Evolutionary conservation across 2,888 invertebrate genomes (phyloP).

Genomic region (Hartigia nigra): DNA sequence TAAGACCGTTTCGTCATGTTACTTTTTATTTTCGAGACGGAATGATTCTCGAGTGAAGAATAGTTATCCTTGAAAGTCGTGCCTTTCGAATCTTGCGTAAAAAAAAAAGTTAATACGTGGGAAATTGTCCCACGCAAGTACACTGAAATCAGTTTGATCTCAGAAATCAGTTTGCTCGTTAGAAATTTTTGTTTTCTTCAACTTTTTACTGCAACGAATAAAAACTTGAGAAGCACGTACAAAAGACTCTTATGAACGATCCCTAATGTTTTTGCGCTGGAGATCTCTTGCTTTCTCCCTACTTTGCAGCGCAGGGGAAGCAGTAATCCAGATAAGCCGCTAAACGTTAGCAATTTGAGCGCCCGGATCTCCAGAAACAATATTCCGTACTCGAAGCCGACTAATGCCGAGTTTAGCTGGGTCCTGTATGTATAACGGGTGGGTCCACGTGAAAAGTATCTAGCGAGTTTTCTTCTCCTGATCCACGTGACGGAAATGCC

Average conservation of each 20-base stretch:
- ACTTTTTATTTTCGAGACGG: neutral
- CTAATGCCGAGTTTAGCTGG: constrained; percentile 26
- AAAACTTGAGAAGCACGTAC: neutral
- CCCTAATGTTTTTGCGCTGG: constrained; percentile 19
- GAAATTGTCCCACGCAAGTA: neutral
- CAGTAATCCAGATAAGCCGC: constrained; percentile 56
- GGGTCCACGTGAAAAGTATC: neutral
- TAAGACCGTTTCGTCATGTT: neutral
- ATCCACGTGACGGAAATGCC: neutral
- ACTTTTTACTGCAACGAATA: neutral
- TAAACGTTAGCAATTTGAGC: constrained; percentile 57
- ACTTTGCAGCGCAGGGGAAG: constrained; percentile 30
- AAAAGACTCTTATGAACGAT: neutral
- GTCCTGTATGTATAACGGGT: constrained; percentile 1
- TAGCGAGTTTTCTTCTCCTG: neutral
- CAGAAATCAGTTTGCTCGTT: neutral
- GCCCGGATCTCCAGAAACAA: constrained; percentile 46
- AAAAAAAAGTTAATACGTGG: neutral
- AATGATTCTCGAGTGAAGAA: neutral
- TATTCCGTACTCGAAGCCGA: constrained; percentile 49
- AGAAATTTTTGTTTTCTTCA: neutral
- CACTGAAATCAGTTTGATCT: neutral
- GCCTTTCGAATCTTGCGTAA: neutral
- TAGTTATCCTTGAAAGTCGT: neutral
- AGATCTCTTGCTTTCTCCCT: constrained; percentile 7